These are phyloP conservation scores for Xiphophorus couchianus DNA, from an alignment of 2,113 vertebrate genomes.

Conservation along the genomic window DNA sequence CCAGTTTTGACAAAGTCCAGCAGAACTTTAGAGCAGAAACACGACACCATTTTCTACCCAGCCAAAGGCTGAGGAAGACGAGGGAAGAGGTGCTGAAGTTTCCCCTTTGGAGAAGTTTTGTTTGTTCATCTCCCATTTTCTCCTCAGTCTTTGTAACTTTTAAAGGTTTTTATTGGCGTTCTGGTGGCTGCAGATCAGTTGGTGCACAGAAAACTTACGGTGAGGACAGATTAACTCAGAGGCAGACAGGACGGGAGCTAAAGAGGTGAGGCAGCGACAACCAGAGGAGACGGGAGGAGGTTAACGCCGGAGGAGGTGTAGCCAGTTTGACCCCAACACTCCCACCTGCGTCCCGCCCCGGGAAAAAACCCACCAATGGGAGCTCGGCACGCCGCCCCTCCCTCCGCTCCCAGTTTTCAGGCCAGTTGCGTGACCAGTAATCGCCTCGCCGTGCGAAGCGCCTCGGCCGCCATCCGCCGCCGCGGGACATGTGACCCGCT, in stretches of 20 bases:
- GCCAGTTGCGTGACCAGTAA: conserved; percentile 52
- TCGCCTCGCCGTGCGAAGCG: conserved; percentile 21
- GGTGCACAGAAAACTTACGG: no score
- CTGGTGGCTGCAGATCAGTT: no score
- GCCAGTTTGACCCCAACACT: background rate
- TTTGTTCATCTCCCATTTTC: background rate
- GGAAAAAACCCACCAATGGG: conserved; percentile 32
- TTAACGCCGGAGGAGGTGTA: background rate
- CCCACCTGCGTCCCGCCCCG: background rate
- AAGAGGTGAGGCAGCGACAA: background rate
- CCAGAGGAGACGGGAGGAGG: background rate
- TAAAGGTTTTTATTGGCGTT: rapidly evolving
- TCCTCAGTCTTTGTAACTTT: background rate
- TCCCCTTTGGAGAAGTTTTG: no score
- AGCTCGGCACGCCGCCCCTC: background rate
- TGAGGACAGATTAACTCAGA: background rate
- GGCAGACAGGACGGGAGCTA: background rate
- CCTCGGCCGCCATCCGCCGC: background rate
- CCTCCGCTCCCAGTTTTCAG: background rate
- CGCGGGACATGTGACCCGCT: conserved; percentile 24
- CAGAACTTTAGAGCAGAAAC: background rate
- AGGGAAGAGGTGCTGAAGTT: background rate
- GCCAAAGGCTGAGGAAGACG: background rate
- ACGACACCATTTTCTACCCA: background rate
- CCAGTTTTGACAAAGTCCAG: background rate